These are phyloP conservation scores for Rhynchonycteris naso DNA, from an alignment of 2,797 vertebrate genomes.

Conservation along the genomic window DNA sequence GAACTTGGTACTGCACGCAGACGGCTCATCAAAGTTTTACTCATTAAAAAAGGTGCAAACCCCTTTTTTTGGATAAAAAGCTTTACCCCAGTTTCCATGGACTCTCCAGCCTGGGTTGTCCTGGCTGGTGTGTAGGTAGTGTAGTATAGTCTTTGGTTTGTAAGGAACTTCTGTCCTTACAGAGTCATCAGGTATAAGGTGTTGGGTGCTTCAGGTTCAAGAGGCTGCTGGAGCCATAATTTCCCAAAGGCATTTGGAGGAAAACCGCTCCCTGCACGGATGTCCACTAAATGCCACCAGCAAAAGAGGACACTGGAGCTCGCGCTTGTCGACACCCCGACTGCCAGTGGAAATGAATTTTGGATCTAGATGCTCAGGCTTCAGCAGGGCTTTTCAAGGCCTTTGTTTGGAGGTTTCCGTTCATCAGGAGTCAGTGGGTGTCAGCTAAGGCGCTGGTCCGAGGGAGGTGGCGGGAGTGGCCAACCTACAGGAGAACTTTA, in stretches of 20 bases:
- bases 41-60: neutral
- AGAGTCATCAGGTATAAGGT: neutral
- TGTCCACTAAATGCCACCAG: neutral
- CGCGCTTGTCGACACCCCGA: neutral
- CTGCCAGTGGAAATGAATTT: neutral
- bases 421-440: neutral
- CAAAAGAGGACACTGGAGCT: neutral
- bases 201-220: neutral
- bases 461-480: neutral
- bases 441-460: neutral
- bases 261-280: neutral
- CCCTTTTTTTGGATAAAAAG: neutral
- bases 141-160: neutral
- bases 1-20: neutral
- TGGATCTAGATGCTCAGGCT: neutral
- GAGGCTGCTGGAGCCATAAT: neutral
- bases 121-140: neutral
- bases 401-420: neutral
- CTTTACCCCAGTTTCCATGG: neutral
- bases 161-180: neutral
- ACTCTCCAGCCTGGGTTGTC: neutral
- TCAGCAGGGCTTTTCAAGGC: neutral
- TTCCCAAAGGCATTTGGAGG: neutral
- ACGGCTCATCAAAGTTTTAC: neutral
- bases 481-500: slow-evolving; percentile 40